Evolutionary conservation across 1,140 invertebrate species (phyloP).

Genomic region (Aleiodes sp.): DNA sequence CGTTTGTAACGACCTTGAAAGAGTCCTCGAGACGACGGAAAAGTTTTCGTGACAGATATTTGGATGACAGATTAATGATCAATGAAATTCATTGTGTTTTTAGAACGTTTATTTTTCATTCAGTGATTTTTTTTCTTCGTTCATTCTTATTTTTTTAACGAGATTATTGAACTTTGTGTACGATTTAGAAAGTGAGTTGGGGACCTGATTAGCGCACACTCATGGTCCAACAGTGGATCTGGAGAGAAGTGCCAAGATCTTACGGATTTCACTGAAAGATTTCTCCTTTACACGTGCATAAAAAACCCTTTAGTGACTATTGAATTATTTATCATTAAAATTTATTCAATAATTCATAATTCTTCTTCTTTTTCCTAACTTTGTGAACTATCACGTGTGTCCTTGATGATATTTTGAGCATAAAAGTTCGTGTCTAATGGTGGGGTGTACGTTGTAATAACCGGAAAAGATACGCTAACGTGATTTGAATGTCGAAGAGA

Average conservation of each 20-base stretch:
- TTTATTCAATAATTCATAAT: no score
- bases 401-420: conserved; percentile 14
- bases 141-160: neutral
- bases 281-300: neutral
- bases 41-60: conserved; percentile 4
- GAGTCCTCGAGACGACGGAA: conserved; percentile 28
- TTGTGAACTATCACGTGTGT: neutral
- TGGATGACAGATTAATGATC: neutral
- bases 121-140: neutral
- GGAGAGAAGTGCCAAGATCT: neutral
- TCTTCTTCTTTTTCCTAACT: neutral
- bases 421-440: conserved; percentile 13
- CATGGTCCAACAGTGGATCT: neutral
- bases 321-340: no score
- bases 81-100: neutral
- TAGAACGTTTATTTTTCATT: neutral
- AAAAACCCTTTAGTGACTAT: neutral
- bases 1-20: conserved; percentile 16
- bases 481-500: conserved; percentile 28
- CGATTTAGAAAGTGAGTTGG: conserved; percentile 8
- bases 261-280: neutral
- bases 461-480: conserved; percentile 18
- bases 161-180: conserved; percentile 11
- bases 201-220: neutral
- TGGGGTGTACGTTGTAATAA: neutral